phyloP scores from a whole-genome alignment of 2,113 vertebrate genomes.

The Anguilla japonica region DNA sequence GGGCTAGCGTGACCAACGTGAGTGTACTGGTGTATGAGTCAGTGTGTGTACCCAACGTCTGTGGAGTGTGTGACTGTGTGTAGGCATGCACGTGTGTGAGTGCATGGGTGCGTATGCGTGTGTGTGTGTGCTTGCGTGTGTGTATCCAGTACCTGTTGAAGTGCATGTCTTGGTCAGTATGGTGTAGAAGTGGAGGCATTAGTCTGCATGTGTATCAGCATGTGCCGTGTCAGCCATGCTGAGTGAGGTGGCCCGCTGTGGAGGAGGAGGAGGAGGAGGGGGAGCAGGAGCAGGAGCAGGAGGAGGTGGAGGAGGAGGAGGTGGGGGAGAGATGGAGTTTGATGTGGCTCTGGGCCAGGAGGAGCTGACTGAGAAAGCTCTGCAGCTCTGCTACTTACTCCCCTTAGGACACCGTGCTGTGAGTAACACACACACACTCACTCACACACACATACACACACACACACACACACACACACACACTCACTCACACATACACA shows the following conservation, averaged over 20 bases:
- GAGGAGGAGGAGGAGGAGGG: slow-evolving; percentile 53
- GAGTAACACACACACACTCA: slow-evolving; percentile 42
- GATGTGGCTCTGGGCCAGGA: slow-evolving; percentile 73
- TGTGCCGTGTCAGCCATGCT: slow-evolving; percentile 82
- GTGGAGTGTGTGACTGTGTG: not conserved
- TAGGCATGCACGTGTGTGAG: not conserved
- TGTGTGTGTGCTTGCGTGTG: not conserved
- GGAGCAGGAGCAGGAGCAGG: slow-evolving; percentile 53
- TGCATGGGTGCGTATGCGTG: not conserved
- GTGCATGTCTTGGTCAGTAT: not conserved
- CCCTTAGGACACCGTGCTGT: slow-evolving; percentile 79
- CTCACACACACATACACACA: slow-evolving; percentile 19
- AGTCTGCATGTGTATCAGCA: slow-evolving; percentile 57
- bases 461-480: not conserved
- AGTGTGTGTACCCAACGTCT: slow-evolving; percentile 4
- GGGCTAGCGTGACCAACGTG: not conserved
- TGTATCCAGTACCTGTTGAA: not conserved
- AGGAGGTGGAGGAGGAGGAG: slow-evolving; percentile 59
- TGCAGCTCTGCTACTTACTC: slow-evolving; percentile 81
- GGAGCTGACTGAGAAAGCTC: slow-evolving; percentile 72
- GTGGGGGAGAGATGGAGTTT: slow-evolving; percentile 57
- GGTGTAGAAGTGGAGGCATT: not conserved
- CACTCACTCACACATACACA: not conserved
- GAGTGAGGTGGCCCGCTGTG: slow-evolving; percentile 62
- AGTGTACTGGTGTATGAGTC: slow-evolving; percentile 14